These are phyloP conservation scores for Beris chalybata DNA, from an alignment of 2,888 invertebrate species.

Conservation along the genomic window DNA sequence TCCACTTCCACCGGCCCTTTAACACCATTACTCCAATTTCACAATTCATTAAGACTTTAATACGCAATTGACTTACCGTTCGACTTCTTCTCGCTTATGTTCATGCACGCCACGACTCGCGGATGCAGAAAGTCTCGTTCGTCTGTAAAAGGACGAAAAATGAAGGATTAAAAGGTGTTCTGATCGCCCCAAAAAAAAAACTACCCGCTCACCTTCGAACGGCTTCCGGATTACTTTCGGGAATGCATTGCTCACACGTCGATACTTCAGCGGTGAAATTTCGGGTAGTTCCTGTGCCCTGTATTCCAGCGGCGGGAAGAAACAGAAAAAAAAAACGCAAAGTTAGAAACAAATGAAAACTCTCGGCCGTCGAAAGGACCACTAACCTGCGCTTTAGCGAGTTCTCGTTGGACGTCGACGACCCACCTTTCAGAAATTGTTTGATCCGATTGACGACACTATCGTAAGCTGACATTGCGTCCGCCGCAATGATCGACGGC, in stretches of 20 bases:
- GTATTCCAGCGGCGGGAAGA: not conserved
- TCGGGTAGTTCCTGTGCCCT: constrained; percentile 43
- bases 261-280: constrained; percentile 46
- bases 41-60: no score
- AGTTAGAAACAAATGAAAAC: constrained; percentile 4
- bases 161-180: no score
- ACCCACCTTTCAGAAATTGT: not conserved
- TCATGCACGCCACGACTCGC: not conserved
- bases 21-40: no score
- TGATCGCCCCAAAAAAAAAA: no score
- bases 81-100: constrained; percentile 3
- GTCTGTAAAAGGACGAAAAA: constrained; percentile 11
- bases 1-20: no score
- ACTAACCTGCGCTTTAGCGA: constrained; percentile 34
- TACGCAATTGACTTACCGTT: constrained; percentile 6
- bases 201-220: constrained; percentile 43
- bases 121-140: constrained; percentile 14
- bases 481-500: constrained; percentile 9
- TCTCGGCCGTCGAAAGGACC: not conserved
- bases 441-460: constrained; percentile 15
- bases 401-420: constrained; percentile 11
- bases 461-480: constrained; percentile 29
- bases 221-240: constrained; percentile 46
- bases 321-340: not conserved
- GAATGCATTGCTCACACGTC: constrained; percentile 47